A percentile compares a stretch with the other conserved stretches of the same genome.
These are phyloP conservation scores for Hedya salicella DNA, from an alignment of 2,888 invertebrate genomes.

Conservation along the genomic window DNA sequence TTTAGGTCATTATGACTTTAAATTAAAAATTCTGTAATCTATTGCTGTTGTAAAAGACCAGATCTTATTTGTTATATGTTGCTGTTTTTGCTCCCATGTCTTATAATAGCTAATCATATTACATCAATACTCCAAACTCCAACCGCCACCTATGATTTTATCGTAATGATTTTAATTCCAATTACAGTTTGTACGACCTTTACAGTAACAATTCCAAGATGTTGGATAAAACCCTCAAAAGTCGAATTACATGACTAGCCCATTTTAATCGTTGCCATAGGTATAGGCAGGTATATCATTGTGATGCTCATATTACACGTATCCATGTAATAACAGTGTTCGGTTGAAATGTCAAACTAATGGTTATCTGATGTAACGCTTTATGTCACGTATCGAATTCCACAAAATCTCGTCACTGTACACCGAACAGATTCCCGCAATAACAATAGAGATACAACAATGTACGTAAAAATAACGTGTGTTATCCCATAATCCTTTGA, in stretches of 20 bases:
- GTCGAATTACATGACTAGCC: neutral
- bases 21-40: neutral
- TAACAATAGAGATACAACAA: no score
- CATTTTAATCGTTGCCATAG: neutral
- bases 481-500: conserved; percentile 29
- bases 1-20: conserved; percentile 19
- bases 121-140: no score
- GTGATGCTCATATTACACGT: conserved; percentile 23
- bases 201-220: neutral
- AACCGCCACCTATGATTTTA: neutral
- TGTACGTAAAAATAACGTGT: conserved; percentile 6
- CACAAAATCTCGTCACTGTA: neutral
- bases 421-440: neutral
- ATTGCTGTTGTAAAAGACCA: no score
- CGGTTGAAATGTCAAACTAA: conserved; percentile 26
- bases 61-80: no score
- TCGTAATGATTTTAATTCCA: no score
- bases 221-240: neutral
- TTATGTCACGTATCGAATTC: conserved; percentile 8
- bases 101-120: no score
- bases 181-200: neutral
- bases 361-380: conserved; percentile 21
- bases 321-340: conserved; percentile 11
- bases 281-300: neutral
- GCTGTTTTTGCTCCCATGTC: neutral